phyloP scores from a whole-genome alignment of 2,888 invertebrate genomes.

The Dascillus cervinus region DNA sequence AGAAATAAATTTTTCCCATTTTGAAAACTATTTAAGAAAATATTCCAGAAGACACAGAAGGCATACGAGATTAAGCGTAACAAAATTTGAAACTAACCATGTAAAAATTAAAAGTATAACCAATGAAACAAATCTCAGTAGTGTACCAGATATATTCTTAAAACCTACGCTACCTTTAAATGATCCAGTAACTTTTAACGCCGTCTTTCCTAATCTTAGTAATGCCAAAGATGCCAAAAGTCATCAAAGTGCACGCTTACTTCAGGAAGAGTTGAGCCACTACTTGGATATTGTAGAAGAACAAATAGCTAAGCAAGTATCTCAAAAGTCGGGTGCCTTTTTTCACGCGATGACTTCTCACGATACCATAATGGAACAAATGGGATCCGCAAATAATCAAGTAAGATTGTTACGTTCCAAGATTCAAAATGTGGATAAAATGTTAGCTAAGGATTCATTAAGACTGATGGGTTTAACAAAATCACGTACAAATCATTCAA shows the following conservation, averaged over 20 bases:
- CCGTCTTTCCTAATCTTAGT: slow-evolving; percentile 67
- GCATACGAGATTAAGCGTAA: slow-evolving; percentile 48
- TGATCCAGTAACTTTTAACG: slow-evolving; percentile 71
- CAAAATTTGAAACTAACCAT: slow-evolving; percentile 19
- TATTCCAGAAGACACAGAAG: slow-evolving; percentile 59
- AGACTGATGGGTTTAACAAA: slow-evolving; percentile 65
- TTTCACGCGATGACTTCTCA: slow-evolving; percentile 98
- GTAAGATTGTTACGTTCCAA: slow-evolving; percentile 67
- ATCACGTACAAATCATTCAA: slow-evolving; percentile 55
- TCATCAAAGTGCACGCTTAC: slow-evolving; percentile 51
- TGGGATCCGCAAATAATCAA: slow-evolving; percentile 73
- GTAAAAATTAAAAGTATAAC: slow-evolving; percentile 25
- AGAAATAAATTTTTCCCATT: slow-evolving; percentile 74
- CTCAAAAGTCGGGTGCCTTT: slow-evolving; percentile 92
- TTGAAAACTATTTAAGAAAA: slow-evolving; percentile 79
- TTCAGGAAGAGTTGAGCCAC: slow-evolving; percentile 88
- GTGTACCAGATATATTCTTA: slow-evolving; percentile 80
- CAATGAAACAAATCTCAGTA: slow-evolving; percentile 49
- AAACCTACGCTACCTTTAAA: slow-evolving; percentile 71
- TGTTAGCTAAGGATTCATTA: slow-evolving; percentile 72
- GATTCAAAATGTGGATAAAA: slow-evolving; percentile 69
- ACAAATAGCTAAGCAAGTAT: slow-evolving; percentile 86
- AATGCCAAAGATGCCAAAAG: slow-evolving; percentile 34
- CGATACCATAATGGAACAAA: slow-evolving; percentile 92
- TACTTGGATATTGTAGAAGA: slow-evolving; percentile 94